phyloP scores from a whole-genome alignment of 2,797 vertebrate species.

The Bradypus variegatus region DNA sequence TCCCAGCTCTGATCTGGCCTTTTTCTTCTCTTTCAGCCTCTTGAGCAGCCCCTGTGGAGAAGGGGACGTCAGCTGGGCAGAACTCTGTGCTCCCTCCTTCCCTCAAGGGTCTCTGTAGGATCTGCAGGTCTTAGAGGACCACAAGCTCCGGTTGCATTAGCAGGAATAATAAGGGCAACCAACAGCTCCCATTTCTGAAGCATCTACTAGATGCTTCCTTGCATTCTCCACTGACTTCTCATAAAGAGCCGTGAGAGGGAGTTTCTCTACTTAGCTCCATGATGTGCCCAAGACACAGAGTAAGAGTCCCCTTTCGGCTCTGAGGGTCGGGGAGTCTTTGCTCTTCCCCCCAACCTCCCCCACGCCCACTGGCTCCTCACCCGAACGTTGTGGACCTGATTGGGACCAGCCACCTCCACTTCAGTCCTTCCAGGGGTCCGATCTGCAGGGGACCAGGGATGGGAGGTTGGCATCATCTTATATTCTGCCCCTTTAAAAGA shows the following conservation, averaged over 20 bases:
- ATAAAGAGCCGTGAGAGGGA: neutral
- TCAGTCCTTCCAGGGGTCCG: slow-evolving; percentile 1
- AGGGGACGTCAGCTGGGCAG: neutral
- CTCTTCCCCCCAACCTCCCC: neutral
- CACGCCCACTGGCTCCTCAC: slow-evolving; percentile 48
- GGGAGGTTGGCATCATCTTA: neutral
- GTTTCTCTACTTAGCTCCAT: neutral
- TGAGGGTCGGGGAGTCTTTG: neutral
- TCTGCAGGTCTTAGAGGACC: slow-evolving; percentile 8
- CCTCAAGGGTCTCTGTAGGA: neutral
- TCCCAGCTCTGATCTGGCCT: slow-evolving; percentile 1
- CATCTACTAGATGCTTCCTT: neutral
- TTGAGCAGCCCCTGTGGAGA: slow-evolving; percentile 65
- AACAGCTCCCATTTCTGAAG: neutral
- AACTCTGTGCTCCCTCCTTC: neutral
- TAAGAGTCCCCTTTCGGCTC: neutral
- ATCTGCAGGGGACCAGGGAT: slow-evolving; percentile 21
- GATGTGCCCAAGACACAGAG: neutral
- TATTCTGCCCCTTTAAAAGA: neutral
- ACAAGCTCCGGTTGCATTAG: neutral
- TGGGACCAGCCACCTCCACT: slow-evolving; percentile 49
- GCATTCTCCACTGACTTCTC: neutral
- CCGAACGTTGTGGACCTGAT: slow-evolving; percentile 72
- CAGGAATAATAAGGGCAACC: neutral
- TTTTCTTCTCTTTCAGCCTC: slow-evolving; percentile 68